Percentiles rank a stretch among this genome's conserved stretches.
Conservation (phyloP, 2,113 vertebrate species). For the Brachypodius melanocephalos region DNA sequence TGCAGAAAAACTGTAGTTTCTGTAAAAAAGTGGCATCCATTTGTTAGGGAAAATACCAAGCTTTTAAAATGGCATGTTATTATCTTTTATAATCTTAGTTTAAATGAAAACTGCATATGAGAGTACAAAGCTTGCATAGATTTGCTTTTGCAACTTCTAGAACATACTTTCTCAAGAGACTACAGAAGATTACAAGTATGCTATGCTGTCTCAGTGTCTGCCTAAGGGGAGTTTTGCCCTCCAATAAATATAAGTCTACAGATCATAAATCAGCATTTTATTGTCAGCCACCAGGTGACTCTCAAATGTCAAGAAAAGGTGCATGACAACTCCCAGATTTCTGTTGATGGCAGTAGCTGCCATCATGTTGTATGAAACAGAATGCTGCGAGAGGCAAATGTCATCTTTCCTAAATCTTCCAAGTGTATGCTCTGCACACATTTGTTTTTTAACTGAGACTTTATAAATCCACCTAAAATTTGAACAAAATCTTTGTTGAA, state of each 20-base stretch:
- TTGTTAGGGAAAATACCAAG: neutral
- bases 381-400: slow-evolving; percentile 1
- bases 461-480: neutral
- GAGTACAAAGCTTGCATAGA: neutral
- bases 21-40: neutral
- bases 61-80: slow-evolving; percentile 10
- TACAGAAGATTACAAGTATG: neutral
- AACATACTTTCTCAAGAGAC: slow-evolving; percentile 7
- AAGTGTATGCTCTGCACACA: neutral
- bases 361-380: neutral
- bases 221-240: slow-evolving; percentile 51
- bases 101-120: neutral
- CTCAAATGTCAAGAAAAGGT: slow-evolving; percentile 60
- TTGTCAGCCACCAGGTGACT: slow-evolving; percentile 42
- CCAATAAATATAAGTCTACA: slow-evolving; percentile 37
- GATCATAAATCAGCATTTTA: slow-evolving; percentile 51
- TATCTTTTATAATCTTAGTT: slow-evolving; percentile 1
- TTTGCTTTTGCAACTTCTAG: slow-evolving; percentile 5
- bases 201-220: neutral
- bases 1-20: neutral
- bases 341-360: slow-evolving; percentile 7
- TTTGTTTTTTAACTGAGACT: neutral
- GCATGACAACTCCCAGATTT: slow-evolving; percentile 19
- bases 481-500: neutral
- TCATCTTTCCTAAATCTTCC: slow-evolving; percentile 47